These are phyloP conservation scores for Microplitis deprimator DNA, from an alignment of 2,888 invertebrate genomes.

Conservation along the genomic window DNA sequence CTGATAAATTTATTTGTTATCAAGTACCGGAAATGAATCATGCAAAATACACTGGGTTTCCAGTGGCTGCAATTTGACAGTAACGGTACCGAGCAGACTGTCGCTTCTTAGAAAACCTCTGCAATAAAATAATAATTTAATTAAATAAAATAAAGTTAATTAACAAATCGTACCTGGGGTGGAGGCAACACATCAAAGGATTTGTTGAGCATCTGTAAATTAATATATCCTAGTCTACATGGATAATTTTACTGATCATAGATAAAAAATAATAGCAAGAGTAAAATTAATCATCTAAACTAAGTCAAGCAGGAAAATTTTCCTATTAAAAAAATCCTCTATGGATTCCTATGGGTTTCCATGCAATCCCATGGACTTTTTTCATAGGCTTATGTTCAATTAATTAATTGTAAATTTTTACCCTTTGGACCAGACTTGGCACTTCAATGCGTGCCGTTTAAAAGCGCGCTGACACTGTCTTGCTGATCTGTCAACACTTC, in stretches of 20 bases:
- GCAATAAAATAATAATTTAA: conserved; percentile 55
- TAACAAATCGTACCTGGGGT: conserved; percentile 66
- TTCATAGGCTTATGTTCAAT: too few relatives aligned
- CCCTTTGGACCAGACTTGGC: conserved; percentile 95
- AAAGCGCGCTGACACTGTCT: conserved; percentile 88
- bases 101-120: conserved; percentile 96
- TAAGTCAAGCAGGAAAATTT: conserved; percentile 33
- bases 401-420: conserved; percentile 68
- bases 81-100: conserved; percentile 84
- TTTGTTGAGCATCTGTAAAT: conserved; percentile 71
- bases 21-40: conserved; percentile 92
- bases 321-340: conserved; percentile 53
- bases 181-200: conserved; percentile 70
- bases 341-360: too few relatives aligned
- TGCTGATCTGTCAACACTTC: conserved; percentile 85
- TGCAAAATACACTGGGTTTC: conserved; percentile 92
- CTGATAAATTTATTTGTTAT: conserved; percentile 2
- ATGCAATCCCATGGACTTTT: too few relatives aligned
- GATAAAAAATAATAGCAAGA: conserved; percentile 30
- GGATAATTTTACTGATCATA: conserved; percentile 13
- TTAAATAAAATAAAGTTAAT: conserved; percentile 50
- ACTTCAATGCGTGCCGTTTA: conserved; percentile 90
- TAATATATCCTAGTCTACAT: conserved; percentile 66
- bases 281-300: conserved; percentile 33
- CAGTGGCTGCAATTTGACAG: conserved; percentile 89